These are phyloP conservation scores for Mixornis gularis DNA, from an alignment of 2,113 vertebrate species.

Conservation along the genomic window DNA sequence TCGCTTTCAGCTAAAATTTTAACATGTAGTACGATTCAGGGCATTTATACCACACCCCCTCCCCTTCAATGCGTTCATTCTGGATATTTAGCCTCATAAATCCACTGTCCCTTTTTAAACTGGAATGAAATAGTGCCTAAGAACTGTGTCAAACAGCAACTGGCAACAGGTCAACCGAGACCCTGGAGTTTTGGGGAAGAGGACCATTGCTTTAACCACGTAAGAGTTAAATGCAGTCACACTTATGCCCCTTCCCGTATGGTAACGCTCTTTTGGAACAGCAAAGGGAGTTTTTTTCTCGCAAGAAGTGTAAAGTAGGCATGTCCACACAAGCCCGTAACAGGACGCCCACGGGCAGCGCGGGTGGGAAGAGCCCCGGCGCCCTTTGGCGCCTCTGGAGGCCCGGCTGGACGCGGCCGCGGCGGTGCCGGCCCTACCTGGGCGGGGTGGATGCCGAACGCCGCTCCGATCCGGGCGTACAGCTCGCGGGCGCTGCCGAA, in stretches of 20 bases:
- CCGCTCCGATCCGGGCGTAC: conserved; percentile 80
- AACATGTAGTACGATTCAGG: neutral
- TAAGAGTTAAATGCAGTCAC: fast-evolving
- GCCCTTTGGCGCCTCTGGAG: neutral
- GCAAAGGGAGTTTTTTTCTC: fast-evolving
- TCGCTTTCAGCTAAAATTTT: neutral
- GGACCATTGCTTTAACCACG: fast-evolving
- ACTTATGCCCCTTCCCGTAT: fast-evolving
- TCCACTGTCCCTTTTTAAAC: neutral
- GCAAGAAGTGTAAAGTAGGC: fast-evolving
- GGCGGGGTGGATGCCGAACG: conserved; percentile 73
- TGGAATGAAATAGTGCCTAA: neutral
- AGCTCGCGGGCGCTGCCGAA: conserved; percentile 86
- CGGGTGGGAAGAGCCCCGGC: neutral
- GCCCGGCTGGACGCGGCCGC: neutral
- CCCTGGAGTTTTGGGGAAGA: fast-evolving
- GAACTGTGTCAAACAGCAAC: neutral
- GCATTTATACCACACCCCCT: neutral
- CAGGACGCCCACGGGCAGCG: fast-evolving
- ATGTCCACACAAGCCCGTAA: fast-evolving
- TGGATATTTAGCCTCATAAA: neutral
- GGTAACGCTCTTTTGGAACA: fast-evolving
- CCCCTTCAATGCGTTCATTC: neutral
- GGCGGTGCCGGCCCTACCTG: conserved; percentile 75
- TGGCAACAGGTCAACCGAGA: too few relatives aligned